These are phyloP conservation scores for Chironomus striatipennis DNA, from an alignment of 1,140 invertebrate species.

Conservation along the genomic window DNA sequence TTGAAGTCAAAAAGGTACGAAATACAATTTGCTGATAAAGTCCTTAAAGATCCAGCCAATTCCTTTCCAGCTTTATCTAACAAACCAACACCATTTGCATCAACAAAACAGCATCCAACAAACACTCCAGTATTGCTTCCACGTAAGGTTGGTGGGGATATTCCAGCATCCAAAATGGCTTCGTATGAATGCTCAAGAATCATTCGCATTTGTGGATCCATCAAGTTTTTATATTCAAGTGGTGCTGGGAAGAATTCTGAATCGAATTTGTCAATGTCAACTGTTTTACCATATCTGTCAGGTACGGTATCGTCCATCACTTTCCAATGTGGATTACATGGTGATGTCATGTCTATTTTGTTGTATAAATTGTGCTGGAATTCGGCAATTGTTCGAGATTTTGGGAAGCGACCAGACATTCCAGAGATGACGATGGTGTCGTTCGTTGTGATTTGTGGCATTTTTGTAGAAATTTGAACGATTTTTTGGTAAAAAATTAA, in stretches of 20 bases:
- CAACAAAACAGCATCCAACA: slow-evolving; percentile 39
- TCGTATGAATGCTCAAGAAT: slow-evolving; percentile 78
- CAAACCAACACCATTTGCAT: background rate
- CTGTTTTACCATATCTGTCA: slow-evolving; percentile 65
- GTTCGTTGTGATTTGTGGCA: background rate
- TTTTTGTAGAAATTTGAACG: too few species aligned
- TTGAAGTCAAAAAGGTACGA: slow-evolving; percentile 44
- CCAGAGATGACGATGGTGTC: slow-evolving; percentile 40
- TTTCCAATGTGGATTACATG: slow-evolving; percentile 67
- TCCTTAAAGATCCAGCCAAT: slow-evolving; percentile 28
- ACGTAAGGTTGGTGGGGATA: slow-evolving; percentile 50
- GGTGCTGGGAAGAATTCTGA: slow-evolving; percentile 73
- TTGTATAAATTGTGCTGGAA: slow-evolving; percentile 49
- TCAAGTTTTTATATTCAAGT: slow-evolving; percentile 69
- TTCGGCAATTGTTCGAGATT: slow-evolving; percentile 50
- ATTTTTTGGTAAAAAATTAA: too few species aligned
- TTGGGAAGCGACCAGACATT: slow-evolving; percentile 59
- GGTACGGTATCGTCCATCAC: slow-evolving; percentile 58
- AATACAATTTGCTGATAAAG: slow-evolving; percentile 30
- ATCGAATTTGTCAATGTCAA: slow-evolving; percentile 65
- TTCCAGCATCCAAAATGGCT: slow-evolving; percentile 81
- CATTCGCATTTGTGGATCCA: slow-evolving; percentile 83
- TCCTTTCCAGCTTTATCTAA: slow-evolving; percentile 25
- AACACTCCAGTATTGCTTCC: slow-evolving; percentile 82
- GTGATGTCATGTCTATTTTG: slow-evolving; percentile 44